Evolutionary conservation across 2,113 vertebrate species (phyloP), one percentile per base, ranked within the genome.

Genomic region (Pterocles orientalis): DNA sequence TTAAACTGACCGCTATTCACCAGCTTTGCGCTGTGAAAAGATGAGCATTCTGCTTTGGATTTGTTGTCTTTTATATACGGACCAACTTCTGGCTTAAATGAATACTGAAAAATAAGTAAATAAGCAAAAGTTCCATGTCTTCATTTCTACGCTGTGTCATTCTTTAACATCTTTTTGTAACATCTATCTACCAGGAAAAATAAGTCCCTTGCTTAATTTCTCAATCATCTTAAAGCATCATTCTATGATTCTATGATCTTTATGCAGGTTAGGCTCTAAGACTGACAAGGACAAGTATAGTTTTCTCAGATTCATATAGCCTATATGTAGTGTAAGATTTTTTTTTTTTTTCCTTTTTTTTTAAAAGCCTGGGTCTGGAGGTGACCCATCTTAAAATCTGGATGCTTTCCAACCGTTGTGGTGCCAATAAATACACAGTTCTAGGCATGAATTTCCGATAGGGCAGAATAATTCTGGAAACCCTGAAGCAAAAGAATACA

Each of bases 401-500:
- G 48, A 56, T 94, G 45, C 28, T 75, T 84, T 26, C 56, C 47
- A 85, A 19, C 56, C n/a, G 34, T 86, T 82, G 75, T 75, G 47
- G 54, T 92, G 90, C 81, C 87, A 68, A 29, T 64, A 87, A 94
- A n/a, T 61, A 18, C 8, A 18, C 24, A 53, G 58, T 89, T 83
- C 21, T 88, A 89, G 80, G 86, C 93, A 77, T 86, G 54, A 86
- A 33, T 95, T 94, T 89, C 70, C 2, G 15, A 19, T 70, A 83
- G 79, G 47, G 54, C 68, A 88, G 68, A 73, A 39, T 71, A 81
- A 87, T 87, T 96, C 43, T 89, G 90, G 73, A 87, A 93, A 65
- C 90, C 90, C 85, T 90, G 75, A 80, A 96, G 94, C 58, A 86
- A 95, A 86, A 62, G 76, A 81, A 70, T 57, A 76, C 0, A 64